A percentile compares a stretch with the other conserved stretches of the same genome.
Conservation (phyloP, 2,888 invertebrate genomes). For the Poecilobothrus nobilitatus region DNA sequence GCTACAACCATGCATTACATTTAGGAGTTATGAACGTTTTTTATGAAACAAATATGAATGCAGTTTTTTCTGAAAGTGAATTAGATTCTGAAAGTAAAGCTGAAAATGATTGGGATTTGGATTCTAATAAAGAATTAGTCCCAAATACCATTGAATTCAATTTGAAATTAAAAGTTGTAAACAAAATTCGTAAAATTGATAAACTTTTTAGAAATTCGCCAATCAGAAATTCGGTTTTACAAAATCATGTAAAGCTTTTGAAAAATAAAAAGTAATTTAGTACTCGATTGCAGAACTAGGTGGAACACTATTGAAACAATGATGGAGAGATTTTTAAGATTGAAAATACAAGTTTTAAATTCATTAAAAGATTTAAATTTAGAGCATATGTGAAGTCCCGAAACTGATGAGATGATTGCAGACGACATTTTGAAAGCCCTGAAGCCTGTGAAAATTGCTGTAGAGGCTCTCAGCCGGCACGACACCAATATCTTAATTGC, state of each 20-base stretch:
- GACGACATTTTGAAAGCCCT: background rate
- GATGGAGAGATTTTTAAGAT: constrained; percentile 5
- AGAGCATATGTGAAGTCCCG: background rate
- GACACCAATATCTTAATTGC: constrained; percentile 7
- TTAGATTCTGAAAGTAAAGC: background rate
- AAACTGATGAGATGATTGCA: constrained; percentile 1
- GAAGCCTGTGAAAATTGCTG: constrained; percentile 9
- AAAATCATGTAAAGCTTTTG: background rate
- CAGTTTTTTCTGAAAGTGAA: background rate
- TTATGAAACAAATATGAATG: background rate
- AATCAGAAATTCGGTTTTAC: constrained; percentile 9
- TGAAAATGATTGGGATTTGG: background rate
- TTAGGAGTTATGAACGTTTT: constrained; percentile 9
- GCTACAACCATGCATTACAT: constrained; percentile 14
- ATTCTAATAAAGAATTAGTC: background rate
- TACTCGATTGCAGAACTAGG: constrained; percentile 8
- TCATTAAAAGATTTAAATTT: constrained; percentile 9
- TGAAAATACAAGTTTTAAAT: background rate
- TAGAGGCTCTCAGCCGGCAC: constrained; percentile 10
- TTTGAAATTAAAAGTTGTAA: background rate
- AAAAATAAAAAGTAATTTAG: constrained; percentile 5
- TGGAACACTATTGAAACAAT: background rate
- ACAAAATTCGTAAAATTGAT: background rate
- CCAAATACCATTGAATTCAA: too few species aligned
- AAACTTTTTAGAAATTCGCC: constrained; percentile 11